Percentiles rank a stretch among this genome's conserved stretches.
phyloP scores from a whole-genome alignment of 2,113 vertebrate species.

The Merops nubicus region DNA sequence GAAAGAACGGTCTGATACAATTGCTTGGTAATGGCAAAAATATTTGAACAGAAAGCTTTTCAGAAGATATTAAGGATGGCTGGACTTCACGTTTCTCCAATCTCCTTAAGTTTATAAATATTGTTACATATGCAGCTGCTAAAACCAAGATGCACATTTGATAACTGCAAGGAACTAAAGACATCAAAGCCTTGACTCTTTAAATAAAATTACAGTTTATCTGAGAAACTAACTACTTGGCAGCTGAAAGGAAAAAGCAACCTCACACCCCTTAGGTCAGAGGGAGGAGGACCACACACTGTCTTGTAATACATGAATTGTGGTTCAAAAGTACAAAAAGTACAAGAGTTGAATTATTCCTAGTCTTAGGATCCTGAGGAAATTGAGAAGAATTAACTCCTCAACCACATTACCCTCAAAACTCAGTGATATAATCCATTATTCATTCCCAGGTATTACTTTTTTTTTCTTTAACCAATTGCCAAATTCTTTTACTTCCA shows the following conservation, averaged over 20 bases:
- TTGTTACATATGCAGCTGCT: not conserved
- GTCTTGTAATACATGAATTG: not conserved
- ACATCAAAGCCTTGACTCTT: not conserved
- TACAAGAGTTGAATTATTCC: not conserved
- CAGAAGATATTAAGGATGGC: not conserved
- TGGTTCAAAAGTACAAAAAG: not conserved
- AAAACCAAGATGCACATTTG: not conserved
- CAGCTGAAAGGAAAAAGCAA: not conserved
- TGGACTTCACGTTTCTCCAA: not conserved
- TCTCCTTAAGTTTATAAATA: not conserved
- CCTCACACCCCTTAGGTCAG: not conserved
- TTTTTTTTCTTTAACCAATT: not conserved
- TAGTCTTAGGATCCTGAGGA: not conserved
- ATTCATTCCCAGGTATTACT: conserved; percentile 6
- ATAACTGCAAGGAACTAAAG: not conserved
- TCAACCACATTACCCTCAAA: not conserved
- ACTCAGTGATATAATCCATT: not conserved
- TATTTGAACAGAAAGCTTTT: not conserved
- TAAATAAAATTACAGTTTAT: not conserved
- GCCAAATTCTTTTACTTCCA: conserved; percentile 14
- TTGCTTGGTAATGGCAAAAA: not conserved
- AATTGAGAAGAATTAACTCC: not conserved
- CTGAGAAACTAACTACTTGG: not conserved
- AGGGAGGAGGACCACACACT: not conserved
- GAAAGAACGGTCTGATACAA: not conserved